Base-by-base conservation (phyloP, 1,140 invertebrate genomes). In the Lepidurus apus region DNA sequence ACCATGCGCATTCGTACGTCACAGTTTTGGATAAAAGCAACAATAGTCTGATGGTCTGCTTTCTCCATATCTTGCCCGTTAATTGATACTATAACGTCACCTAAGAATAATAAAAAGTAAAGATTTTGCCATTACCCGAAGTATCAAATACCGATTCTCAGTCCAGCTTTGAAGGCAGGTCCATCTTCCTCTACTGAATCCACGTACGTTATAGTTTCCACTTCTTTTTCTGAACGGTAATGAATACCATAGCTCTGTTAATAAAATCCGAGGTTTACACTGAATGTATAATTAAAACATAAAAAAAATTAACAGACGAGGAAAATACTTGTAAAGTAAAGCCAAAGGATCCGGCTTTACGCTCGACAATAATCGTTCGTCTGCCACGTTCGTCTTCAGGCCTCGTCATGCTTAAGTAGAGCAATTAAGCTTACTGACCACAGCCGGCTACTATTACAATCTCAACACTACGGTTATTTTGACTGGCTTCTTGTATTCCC, bases 121-220 rank as follows among this genome's bases (percentile, higher is more conserved):
- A 1, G 17, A n/a, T 65, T 65, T 7, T 3, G 9, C 73, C 42
- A 21, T 26, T 78, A 17, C 45, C 26, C 5, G 74, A n/a, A 21
- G 42, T 74, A 43, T 24, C 45, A 74, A 77, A 79, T 81, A 88
- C 95, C 95, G 85, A 95, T 93, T 1, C 94, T 88, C 93, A 98
- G 96, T 0, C 96, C 95, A 0, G 95, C 93, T 80, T 91, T 89
- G 80, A 93, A 94, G 0, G 95, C 95, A 7, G 95, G 92, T 0
- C 95, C 95, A 78, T 95, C 93, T 78, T 92, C 91, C 81, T 96
- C 95, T n/a, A 98, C 94, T 83, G 95, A 96, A 84, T 98, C 95
- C 42, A 98, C 95, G 83, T 97, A 98, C 0, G 95, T 97, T 34
- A 97, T 95, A 87, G 97, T 94, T 85, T 97, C 95, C 77, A 95